A percentile compares a stretch with the other conserved stretches of the same genome.
phyloP scores from a whole-genome alignment of 2,888 invertebrate species.

The Gibbula magus region DNA sequence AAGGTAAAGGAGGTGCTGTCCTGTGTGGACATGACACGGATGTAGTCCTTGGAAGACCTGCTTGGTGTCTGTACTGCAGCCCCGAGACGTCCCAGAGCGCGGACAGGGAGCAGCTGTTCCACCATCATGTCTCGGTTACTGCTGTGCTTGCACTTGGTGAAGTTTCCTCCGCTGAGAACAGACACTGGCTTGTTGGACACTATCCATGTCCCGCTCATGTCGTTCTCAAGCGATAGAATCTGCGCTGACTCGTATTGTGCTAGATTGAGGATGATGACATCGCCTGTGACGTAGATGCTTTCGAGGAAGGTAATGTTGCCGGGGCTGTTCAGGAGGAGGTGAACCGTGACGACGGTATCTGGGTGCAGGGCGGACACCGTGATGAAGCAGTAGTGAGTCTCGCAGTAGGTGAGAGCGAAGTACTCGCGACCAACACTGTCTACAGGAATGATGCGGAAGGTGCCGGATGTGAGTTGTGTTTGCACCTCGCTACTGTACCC shows the following conservation, averaged over 20 bases:
- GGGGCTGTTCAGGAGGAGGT: background rate
- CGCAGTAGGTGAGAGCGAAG: slow-evolving; percentile 13
- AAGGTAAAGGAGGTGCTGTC: background rate
- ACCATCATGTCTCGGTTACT: slow-evolving; percentile 25
- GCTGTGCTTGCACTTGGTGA: background rate
- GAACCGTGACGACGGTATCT: background rate
- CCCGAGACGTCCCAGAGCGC: slow-evolving; percentile 38
- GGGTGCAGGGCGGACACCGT: slow-evolving; percentile 7
- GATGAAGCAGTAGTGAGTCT: background rate
- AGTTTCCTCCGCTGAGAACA: slow-evolving; percentile 9
- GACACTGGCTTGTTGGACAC: slow-evolving; percentile 10
- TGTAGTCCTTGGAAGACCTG: background rate
- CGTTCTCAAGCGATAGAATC: background rate
- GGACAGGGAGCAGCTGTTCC: slow-evolving; percentile 43
- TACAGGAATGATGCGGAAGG: background rate
- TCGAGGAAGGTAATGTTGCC: background rate
- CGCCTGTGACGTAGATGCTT: background rate
- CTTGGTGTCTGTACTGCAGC: slow-evolving; percentile 19
- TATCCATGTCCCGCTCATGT: slow-evolving; percentile 11
- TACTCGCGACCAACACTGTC: slow-evolving; percentile 19
- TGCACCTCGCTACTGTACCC: background rate
- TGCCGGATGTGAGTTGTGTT: background rate
- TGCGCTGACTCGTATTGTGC: slow-evolving; percentile 10
- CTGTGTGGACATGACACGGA: background rate
- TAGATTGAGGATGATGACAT: background rate